Percentiles rank a stretch among this genome's conserved stretches.
Conservation (phyloP, 2,888 invertebrate genomes). For the Oligia strigilis region DNA sequence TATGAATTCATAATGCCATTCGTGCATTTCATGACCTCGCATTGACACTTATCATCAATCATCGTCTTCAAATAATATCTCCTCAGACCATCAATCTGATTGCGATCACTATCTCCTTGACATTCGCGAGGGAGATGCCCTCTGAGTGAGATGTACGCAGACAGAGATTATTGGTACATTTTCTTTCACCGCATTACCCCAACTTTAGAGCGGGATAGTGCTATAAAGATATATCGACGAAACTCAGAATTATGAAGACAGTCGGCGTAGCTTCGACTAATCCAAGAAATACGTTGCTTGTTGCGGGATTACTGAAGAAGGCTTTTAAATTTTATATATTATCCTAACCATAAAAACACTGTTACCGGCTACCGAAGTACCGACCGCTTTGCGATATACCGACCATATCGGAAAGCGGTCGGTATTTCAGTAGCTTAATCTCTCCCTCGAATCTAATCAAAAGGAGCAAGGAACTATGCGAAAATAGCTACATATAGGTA, state of each 20-base stretch:
- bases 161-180: conserved; percentile 59
- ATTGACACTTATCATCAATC: conserved; percentile 21
- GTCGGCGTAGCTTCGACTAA: conserved; percentile 30
- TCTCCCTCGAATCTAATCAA: conserved; percentile 12
- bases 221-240: conserved; percentile 61
- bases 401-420: conserved; percentile 7
- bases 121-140: conserved; percentile 52
- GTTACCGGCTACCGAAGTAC: neutral
- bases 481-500: conserved; percentile 2
- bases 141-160: conserved; percentile 57
- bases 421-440: conserved; percentile 1
- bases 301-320: conserved; percentile 11
- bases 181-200: conserved; percentile 63
- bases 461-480: conserved; percentile 9
- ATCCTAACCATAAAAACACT: conserved; percentile 1
- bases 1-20: conserved; percentile 12
- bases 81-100: conserved; percentile 1
- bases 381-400: neutral
- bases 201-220: conserved; percentile 61
- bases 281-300: conserved; percentile 22
- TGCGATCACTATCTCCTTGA: conserved; percentile 36
- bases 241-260: conserved; percentile 58
- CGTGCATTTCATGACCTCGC: conserved; percentile 7
- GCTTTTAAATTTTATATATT: conserved; percentile 26
- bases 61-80: conserved; percentile 8